Evolutionary conservation across 1,140 invertebrate species (phyloP), one percentile per base, ranked within the genome.

Genomic region (Mylabris phalerata): DNA sequence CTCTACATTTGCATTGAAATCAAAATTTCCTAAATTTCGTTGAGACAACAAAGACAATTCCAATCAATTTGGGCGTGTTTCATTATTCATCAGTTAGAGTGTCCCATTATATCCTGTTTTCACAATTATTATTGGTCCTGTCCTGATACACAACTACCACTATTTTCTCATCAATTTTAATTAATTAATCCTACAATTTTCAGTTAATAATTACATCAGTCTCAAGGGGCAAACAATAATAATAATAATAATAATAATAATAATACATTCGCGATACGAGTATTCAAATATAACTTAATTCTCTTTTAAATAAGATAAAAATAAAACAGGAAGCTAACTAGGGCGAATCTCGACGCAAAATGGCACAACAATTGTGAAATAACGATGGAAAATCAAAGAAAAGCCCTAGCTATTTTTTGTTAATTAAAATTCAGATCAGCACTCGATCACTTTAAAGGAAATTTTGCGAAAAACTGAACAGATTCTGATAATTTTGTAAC

Each of bases 201-300:
- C 32, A 32, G 7, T 40, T 46, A 19, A 45, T 54, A 61, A 67
- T 66, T 71, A 67, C 64, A 67, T 73, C 71, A 73, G 71, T 73
- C 71, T 73, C 70, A 71, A 73, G 61, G 66, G 41, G 67, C 61
- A 71, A 70, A 71, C 57, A 64, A 73, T 68, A 19, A 19, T 19
- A 19, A 19, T 19, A 19, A 19, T 19, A 19, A 19, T 19, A 19
- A 19, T 19, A 19, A 19, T 19, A 19, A 19, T 19, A 19, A 19
- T 19, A 69, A 68, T 68, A 64, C 57, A 66, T 70, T 71, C 67
- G 65, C 67, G 59, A 68, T 62, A 69, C 64, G 70, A 71, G 70
- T 71, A 71, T 71, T 71, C 39, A 7, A 7, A 40, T 40, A 19
- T 19, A 19, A 19, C 19, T 19, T 19, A 19, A 19, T 32, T 32